These are phyloP conservation scores for Pogona vitticeps DNA, from an alignment of 2,113 vertebrate species.

Conservation along the genomic window DNA sequence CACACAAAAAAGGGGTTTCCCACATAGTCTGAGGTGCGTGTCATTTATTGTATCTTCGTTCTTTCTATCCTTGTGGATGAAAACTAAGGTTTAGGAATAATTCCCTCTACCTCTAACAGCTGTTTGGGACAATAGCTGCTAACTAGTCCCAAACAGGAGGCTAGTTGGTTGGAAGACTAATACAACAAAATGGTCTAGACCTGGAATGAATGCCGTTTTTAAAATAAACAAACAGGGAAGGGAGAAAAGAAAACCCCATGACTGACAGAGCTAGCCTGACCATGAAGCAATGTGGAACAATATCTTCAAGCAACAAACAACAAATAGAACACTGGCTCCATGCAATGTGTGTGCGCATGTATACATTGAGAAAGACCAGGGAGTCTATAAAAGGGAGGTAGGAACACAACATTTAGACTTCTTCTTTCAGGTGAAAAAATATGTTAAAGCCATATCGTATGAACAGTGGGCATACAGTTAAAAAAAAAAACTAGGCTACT, in stretches of 20 bases:
- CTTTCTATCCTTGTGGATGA: not conserved
- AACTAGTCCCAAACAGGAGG: not conserved
- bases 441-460: not conserved
- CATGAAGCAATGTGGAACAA: not conserved
- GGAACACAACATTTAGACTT: not conserved
- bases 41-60: not conserved
- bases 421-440: not conserved
- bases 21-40: not conserved
- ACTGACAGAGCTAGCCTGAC: not conserved
- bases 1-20: not conserved
- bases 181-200: not conserved
- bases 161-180: too few species aligned
- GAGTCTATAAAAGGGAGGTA: not conserved
- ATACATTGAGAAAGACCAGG: not conserved
- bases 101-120: not conserved
- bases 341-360: not conserved
- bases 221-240: not conserved
- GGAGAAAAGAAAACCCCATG: not conserved
- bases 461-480: not conserved
- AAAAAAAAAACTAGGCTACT: not conserved
- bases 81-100: slow-evolving; percentile 28
- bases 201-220: too few species aligned
- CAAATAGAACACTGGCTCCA: not conserved
- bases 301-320: not conserved
- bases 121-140: not conserved